Conservation (phyloP, 2,888 invertebrate genomes). For the Autographa pulchrina region DNA sequence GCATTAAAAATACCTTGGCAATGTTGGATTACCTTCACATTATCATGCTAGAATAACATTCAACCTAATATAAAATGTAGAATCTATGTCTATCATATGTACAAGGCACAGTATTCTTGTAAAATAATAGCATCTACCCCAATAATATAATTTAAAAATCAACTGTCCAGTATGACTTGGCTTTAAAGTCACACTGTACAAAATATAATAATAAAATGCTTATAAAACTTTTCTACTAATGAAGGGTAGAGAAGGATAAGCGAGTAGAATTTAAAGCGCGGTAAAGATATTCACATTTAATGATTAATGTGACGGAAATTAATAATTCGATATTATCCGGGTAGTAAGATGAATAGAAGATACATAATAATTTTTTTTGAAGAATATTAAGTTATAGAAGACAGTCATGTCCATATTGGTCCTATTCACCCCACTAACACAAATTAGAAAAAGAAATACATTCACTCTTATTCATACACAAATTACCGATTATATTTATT, state of each 20-base stretch:
- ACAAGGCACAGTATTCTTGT: slow-evolving; percentile 23
- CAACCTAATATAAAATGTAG: slow-evolving; percentile 5
- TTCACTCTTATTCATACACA: slow-evolving; percentile 18
- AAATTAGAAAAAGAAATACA: slow-evolving; percentile 8
- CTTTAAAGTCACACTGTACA: slow-evolving; percentile 13
- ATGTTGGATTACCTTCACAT: background rate
- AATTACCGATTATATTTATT: slow-evolving; percentile 10
- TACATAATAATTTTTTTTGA: background rate
- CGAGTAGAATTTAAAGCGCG: slow-evolving; percentile 44
- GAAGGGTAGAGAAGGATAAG: slow-evolving; percentile 68
- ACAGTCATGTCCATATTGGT: slow-evolving; percentile 10
- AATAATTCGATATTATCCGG: background rate
- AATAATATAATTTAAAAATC: slow-evolving; percentile 16
- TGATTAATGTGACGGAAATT: background rate
- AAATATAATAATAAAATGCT: slow-evolving; percentile 35
- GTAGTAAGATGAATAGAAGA: slow-evolving; percentile 46
- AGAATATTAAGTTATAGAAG: background rate
- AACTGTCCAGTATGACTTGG: slow-evolving; percentile 7
- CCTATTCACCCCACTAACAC: slow-evolving; percentile 39
- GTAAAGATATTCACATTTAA: slow-evolving; percentile 42
- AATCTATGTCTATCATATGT: slow-evolving; percentile 29
- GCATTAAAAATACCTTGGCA: background rate
- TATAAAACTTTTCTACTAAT: slow-evolving; percentile 62
- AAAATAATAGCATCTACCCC: slow-evolving; percentile 17
- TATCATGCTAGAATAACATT: background rate